Percentiles rank a stretch among this genome's conserved stretches.
Conservation (phyloP, 2,888 invertebrate genomes). For the Petrolisthes cinctipes region DNA sequence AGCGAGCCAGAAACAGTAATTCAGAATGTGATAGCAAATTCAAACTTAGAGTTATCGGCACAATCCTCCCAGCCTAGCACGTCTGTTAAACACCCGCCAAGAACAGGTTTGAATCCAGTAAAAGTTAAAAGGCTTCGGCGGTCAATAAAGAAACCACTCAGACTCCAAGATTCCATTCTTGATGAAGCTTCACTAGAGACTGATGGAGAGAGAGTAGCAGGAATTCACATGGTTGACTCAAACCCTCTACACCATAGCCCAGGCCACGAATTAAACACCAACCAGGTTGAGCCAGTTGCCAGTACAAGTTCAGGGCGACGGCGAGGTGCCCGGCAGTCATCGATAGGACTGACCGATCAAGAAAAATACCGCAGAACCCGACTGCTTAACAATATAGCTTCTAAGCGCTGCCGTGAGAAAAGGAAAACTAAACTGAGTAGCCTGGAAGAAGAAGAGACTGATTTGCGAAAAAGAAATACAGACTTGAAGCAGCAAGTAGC, state of each 20-base stretch:
- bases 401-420: constrained; percentile 1
- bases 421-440: neutral
- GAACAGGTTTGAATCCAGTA: neutral
- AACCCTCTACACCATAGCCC: neutral
- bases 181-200: neutral
- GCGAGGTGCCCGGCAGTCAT: neutral
- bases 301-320: neutral
- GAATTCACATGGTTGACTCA: neutral
- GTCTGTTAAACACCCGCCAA: no score
- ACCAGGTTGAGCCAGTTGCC: neutral
- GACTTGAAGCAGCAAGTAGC: neutral
- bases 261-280: neutral
- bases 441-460: neutral
- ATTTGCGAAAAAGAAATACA: neutral
- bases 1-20: no score
- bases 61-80: no score
- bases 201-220: neutral
- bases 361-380: neutral
- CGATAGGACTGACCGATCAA: neutral
- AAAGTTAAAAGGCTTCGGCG: neutral
- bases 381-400: neutral
- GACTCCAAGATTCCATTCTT: neutral
- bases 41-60: no score
- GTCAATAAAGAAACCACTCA: neutral
- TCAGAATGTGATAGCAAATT: no score